Conservation (phyloP, 2,113 vertebrate genomes). For the Ranitomeya imitator region DNA sequence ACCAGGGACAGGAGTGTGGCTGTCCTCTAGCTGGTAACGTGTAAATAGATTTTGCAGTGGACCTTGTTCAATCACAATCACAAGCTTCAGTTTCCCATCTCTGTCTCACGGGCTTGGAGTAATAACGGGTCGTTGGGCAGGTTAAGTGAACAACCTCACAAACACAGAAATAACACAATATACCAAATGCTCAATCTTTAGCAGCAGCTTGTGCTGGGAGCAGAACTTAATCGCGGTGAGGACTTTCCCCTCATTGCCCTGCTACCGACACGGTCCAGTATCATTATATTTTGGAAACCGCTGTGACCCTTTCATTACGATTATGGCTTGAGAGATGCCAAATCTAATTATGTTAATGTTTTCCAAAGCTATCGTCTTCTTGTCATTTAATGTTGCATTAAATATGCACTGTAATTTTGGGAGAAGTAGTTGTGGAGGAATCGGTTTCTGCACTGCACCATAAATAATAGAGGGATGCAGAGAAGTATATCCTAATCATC, state of each 20-base stretch:
- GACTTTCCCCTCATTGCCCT: neutral
- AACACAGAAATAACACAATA: constrained; percentile 70
- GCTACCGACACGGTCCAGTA: neutral
- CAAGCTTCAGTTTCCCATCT: constrained; percentile 65
- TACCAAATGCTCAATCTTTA: constrained; percentile 62
- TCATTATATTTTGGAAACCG: constrained; percentile 6
- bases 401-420: constrained; percentile 49
- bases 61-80: constrained; percentile 60
- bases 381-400: constrained; percentile 50
- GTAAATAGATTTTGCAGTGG: constrained; percentile 66
- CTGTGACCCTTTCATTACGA: constrained; percentile 35
- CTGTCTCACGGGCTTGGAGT: constrained; percentile 61
- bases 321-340: neutral
- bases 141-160: constrained; percentile 75
- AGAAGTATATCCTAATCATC: constrained; percentile 26
- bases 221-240: constrained; percentile 58
- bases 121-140: constrained; percentile 72
- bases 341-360: constrained; percentile 33
- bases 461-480: constrained; percentile 35
- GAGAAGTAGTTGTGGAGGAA: constrained; percentile 34
- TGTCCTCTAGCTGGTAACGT: constrained; percentile 61
- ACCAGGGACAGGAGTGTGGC: constrained; percentile 60
- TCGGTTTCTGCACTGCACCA: constrained; percentile 4
- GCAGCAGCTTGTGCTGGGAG: constrained; percentile 52
- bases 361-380: neutral